Conservation (phyloP, 2,888 invertebrate species). For the Aphodius sticticus region DNA sequence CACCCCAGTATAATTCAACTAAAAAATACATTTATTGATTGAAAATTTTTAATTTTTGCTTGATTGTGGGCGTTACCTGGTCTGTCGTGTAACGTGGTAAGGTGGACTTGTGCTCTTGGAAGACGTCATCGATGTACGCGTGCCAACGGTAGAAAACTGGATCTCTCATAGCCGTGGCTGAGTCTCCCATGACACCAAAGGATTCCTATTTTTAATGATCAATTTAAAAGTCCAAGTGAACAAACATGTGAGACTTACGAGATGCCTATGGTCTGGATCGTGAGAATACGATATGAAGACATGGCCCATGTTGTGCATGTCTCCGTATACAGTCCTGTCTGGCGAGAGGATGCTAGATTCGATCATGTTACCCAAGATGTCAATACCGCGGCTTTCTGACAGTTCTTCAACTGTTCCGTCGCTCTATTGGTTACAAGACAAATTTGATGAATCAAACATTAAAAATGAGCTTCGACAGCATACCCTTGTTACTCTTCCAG, state of each 20-base stretch:
- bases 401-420: constrained; percentile 55
- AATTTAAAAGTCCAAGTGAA: neutral
- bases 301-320: constrained; percentile 85
- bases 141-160: constrained; percentile 90
- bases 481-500: constrained; percentile 67
- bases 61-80: constrained; percentile 59
- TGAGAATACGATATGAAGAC: constrained; percentile 79
- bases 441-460: neutral
- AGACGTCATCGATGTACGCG: constrained; percentile 79
- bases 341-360: constrained; percentile 76
- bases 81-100: constrained; percentile 70
- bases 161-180: constrained; percentile 86
- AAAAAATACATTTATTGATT: constrained; percentile 23
- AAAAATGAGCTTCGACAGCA: constrained; percentile 46
- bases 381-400: constrained; percentile 76
- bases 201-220: constrained; percentile 67
- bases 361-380: constrained; percentile 80
- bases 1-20: constrained; percentile 72
- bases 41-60: neutral
- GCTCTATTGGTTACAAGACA: constrained; percentile 49
- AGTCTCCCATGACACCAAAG: constrained; percentile 84
- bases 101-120: constrained; percentile 76
- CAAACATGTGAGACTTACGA: constrained; percentile 61
- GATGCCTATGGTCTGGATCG: constrained; percentile 80
- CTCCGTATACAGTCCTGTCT: constrained; percentile 77